Conservation (phyloP, 1,140 invertebrate species). For the Papilio polytes region DNA sequence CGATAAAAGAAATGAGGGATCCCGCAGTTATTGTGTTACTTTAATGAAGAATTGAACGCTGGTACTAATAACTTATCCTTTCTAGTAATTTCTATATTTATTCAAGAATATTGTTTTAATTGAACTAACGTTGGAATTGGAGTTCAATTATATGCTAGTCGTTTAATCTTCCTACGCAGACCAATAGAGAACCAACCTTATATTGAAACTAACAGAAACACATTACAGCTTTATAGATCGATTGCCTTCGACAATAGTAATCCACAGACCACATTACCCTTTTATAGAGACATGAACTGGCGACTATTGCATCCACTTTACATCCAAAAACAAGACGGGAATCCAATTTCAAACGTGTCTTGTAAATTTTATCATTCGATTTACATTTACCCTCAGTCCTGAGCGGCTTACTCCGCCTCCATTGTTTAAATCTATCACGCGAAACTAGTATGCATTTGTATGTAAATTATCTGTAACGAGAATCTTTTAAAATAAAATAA, state of each 20-base stretch:
- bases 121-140: too few species aligned
- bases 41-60: too few species aligned
- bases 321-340: slow-evolving; percentile 31
- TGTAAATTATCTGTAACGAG: slow-evolving; percentile 35
- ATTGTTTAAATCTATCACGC: slow-evolving; percentile 36
- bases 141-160: too few species aligned
- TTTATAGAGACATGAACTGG: slow-evolving; percentile 25
- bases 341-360: slow-evolving; percentile 36
- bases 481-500: slow-evolving; percentile 34
- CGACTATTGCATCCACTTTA: slow-evolving; percentile 30
- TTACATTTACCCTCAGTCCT: slow-evolving; percentile 30
- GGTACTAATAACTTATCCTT: too few species aligned
- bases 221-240: neutral
- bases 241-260: slow-evolving; percentile 10
- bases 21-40: too few species aligned
- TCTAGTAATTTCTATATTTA: too few species aligned
- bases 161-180: neutral
- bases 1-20: too few species aligned
- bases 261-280: neutral
- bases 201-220: neutral
- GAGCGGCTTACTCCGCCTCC: slow-evolving; percentile 14
- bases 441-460: slow-evolving; percentile 36
- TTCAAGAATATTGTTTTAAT: too few species aligned
- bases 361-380: slow-evolving; percentile 36
- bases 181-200: neutral